Conservation (phyloP, 2,888 invertebrate genomes). For the Steinernema carpocapsae region DNA sequence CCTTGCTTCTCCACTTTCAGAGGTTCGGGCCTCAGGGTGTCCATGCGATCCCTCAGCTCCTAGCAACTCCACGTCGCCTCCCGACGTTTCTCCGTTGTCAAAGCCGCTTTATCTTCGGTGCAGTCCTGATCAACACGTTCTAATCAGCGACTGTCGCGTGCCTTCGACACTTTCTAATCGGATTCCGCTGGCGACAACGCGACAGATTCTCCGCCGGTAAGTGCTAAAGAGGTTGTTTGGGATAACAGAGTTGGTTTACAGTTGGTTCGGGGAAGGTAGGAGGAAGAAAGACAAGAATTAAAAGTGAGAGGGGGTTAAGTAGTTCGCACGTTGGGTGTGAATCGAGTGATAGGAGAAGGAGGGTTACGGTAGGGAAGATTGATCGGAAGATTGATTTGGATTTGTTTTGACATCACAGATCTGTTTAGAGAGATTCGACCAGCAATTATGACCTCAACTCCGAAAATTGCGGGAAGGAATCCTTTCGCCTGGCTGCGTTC, state of each 20-base stretch:
- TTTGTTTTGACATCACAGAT: too few relatives aligned
- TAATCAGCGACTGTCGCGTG: conserved; percentile 31
- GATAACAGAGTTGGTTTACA: not conserved
- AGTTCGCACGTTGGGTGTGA: too few relatives aligned
- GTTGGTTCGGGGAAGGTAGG: not conserved
- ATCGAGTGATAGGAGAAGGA: too few relatives aligned
- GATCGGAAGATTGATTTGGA: too few relatives aligned
- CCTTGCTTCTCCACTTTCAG: not conserved
- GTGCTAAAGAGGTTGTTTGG: conserved; percentile 1
- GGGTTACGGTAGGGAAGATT: too few relatives aligned
- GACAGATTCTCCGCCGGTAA: conserved; percentile 13
- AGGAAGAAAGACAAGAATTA: too few relatives aligned
- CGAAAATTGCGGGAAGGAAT: too few relatives aligned
- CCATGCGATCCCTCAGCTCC: conserved; percentile 24
- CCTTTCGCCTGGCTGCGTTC: too few relatives aligned
- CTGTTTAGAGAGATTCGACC: too few relatives aligned
- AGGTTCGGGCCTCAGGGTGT: not conserved
- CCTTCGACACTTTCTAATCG: conserved; percentile 29
- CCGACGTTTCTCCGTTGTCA: not conserved
- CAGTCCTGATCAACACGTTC: conserved; percentile 1
- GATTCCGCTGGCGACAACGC: conserved; percentile 27
- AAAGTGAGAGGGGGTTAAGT: too few relatives aligned
- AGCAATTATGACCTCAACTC: too few relatives aligned
- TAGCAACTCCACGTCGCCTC: not conserved
- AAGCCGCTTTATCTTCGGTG: not conserved